Evolutionary conservation across 2,113 vertebrate species (phyloP).

Genomic region (Chlorodrepanis virens): DNA sequence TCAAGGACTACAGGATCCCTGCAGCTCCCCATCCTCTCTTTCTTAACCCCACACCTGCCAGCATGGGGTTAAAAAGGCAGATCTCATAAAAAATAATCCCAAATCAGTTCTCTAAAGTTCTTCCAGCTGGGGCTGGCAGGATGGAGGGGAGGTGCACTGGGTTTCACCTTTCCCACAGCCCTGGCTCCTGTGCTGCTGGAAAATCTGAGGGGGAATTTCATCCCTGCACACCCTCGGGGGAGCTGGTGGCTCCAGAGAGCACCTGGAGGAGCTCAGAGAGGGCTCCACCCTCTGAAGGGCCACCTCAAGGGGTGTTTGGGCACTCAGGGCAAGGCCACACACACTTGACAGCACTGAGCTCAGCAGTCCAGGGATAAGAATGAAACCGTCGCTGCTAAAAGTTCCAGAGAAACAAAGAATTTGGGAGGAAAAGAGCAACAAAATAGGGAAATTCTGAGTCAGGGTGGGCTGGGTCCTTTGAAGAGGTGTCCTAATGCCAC

Average conservation of each 20-base stretch:
- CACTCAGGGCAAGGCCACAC: background rate
- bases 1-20: background rate
- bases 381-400: background rate
- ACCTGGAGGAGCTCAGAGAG: background rate
- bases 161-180: background rate
- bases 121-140: background rate
- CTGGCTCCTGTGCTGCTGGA: background rate
- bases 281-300: background rate
- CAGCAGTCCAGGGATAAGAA: background rate
- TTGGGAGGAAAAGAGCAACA: background rate
- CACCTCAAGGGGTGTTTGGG: background rate
- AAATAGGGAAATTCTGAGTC: background rate
- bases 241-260: background rate
- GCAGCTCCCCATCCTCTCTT: too few species aligned
- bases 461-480: background rate
- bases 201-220: background rate
- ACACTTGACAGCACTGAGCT: background rate
- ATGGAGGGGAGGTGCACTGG: background rate
- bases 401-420: background rate
- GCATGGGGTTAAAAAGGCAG: background rate
- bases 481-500: background rate
- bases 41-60: background rate
- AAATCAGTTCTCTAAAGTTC: background rate
- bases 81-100: background rate
- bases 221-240: background rate